phyloP scores from a whole-genome alignment of 2,113 vertebrate genomes.

The Brienomyrus brachyistius region DNA sequence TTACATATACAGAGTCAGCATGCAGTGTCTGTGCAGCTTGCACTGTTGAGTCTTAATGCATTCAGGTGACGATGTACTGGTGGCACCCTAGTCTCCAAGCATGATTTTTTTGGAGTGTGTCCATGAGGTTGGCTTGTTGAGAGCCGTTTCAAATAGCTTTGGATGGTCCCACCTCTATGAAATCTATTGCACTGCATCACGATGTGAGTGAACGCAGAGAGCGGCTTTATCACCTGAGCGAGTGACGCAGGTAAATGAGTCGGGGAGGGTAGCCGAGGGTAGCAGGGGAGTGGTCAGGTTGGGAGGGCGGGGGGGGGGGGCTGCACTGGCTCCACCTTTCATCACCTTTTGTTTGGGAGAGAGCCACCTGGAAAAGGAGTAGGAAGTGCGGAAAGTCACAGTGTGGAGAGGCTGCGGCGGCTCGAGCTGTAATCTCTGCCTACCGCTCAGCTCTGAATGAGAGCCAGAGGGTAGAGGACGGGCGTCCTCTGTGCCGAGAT shows the following conservation, averaged over 20 bases:
- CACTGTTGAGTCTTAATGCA: neutral
- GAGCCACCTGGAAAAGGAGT: neutral
- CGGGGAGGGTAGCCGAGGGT: neutral
- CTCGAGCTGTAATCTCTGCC: neutral
- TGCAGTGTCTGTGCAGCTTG: neutral
- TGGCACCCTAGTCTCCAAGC: neutral
- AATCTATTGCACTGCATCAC: neutral
- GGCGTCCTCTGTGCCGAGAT: neutral
- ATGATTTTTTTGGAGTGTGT: neutral
- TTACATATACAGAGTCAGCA: neutral
- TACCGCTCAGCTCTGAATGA: neutral
- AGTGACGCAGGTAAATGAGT: neutral
- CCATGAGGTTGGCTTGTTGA: neutral
- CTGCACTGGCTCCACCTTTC: neutral
- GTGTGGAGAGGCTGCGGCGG: neutral
- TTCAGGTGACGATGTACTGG: neutral
- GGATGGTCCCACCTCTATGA: neutral
- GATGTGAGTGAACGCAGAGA: neutral
- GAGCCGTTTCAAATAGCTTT: neutral
- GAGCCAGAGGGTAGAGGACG: conserved; percentile 7
- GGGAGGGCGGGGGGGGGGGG: too few relatives aligned
- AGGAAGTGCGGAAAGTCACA: neutral
- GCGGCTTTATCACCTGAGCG: neutral
- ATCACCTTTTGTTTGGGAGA: neutral
- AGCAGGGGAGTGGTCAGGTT: neutral